A percentile compares a stretch with the other conserved stretches of the same genome.
These are phyloP conservation scores for Latrodectus elegans DNA, from an alignment of 2,888 invertebrate genomes.

Conservation along the genomic window DNA sequence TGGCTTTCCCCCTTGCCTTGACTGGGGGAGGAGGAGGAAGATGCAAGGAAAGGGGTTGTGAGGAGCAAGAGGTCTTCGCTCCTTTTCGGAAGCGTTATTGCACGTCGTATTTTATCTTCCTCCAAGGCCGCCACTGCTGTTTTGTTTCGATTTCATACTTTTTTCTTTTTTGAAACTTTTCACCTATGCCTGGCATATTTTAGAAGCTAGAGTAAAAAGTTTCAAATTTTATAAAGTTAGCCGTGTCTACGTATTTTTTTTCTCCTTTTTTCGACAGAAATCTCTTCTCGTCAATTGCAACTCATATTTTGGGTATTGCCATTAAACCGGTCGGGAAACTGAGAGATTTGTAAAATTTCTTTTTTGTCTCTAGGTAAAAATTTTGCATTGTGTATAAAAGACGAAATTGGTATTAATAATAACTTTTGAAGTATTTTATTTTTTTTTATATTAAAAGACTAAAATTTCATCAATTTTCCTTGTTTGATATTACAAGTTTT, in stretches of 20 bases:
- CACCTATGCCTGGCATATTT: constrained; percentile 11
- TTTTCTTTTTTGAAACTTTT: constrained; percentile 22
- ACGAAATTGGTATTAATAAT: too few species aligned
- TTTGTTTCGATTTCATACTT: neutral
- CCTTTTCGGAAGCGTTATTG: constrained; percentile 57
- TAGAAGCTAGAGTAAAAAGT: neutral
- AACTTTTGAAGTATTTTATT: too few species aligned
- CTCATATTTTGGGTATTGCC: neutral
- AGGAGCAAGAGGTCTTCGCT: constrained; percentile 18
- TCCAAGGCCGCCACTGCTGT: constrained; percentile 16
- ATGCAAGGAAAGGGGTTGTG: neutral
- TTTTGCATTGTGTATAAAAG: too few species aligned
- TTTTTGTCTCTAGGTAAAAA: too few species aligned
- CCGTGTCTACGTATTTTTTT: neutral
- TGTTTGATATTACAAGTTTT: too few species aligned
- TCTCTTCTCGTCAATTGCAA: neutral
- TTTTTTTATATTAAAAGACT: too few species aligned
- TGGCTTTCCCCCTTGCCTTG: constrained; percentile 28
- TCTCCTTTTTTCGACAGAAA: neutral
- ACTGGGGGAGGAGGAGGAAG: neutral
- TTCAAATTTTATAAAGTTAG: neutral
- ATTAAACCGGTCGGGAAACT: too few species aligned
- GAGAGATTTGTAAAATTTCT: too few species aligned
- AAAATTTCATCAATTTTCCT: too few species aligned
- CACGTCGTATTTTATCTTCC: constrained; percentile 54